These are phyloP conservation scores for Hecatera dysodea DNA, from an alignment of 2,888 invertebrate genomes.

Conservation along the genomic window DNA sequence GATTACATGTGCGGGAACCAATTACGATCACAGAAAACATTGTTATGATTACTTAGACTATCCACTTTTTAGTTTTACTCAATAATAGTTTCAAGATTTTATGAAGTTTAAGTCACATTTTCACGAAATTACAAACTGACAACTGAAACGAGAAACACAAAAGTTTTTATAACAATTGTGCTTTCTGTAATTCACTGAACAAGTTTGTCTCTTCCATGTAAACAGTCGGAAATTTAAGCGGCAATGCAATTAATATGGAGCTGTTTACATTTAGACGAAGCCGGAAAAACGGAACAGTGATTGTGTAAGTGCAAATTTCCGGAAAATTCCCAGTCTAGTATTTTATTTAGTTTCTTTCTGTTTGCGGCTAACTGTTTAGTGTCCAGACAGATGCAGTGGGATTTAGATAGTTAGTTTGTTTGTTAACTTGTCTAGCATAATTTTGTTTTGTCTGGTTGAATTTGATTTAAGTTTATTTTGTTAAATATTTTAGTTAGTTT, in stretches of 20 bases:
- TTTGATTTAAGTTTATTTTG: slow-evolving; percentile 9
- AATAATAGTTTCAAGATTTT: no score
- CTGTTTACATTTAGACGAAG: slow-evolving; percentile 19
- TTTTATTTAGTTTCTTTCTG: slow-evolving; percentile 44
- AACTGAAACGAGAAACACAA: not conserved
- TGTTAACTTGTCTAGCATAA: slow-evolving; percentile 19
- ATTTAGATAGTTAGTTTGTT: slow-evolving; percentile 40
- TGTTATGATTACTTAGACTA: no score
- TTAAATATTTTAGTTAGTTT: slow-evolving; percentile 5
- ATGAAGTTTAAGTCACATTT: not conserved
- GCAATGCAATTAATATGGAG: slow-evolving; percentile 22
- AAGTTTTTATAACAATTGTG: not conserved
- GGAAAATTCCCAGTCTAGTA: slow-evolving; percentile 25
- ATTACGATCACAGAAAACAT: no score
- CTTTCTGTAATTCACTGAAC: not conserved
- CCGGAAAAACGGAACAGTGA: slow-evolving; percentile 28
- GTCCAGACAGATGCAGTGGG: slow-evolving; percentile 18
- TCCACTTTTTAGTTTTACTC: no score
- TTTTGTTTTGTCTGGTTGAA: slow-evolving; percentile 16
- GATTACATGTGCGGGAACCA: no score
- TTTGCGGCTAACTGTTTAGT: slow-evolving; percentile 36
- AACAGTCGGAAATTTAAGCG: slow-evolving; percentile 8
- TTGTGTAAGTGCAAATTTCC: slow-evolving; percentile 36
- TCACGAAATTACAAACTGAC: not conserved
- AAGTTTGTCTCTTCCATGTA: slow-evolving; percentile 1